Conservation (phyloP, 2,888 invertebrate species). For the Coenonympha glycerion region DNA sequence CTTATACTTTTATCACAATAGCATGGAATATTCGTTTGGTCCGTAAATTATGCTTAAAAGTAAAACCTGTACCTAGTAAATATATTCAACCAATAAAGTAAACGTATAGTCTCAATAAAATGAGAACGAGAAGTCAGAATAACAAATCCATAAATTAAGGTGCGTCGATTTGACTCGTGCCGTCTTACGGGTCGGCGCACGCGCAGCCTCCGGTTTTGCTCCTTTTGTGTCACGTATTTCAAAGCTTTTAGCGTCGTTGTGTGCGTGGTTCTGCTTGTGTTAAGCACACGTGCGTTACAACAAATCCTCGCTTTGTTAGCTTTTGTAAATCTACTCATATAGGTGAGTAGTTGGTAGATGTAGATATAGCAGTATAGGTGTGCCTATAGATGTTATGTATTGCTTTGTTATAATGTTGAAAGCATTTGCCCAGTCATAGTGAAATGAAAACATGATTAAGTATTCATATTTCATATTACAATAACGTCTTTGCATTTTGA, state of each 20-base stretch:
- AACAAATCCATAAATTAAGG: constrained; percentile 2
- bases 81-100: not conserved
- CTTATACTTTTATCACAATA: too few species aligned
- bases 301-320: constrained; percentile 12
- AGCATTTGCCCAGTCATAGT: not conserved
- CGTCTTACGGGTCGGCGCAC: constrained; percentile 68
- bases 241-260: constrained; percentile 47
- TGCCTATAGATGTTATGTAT: not conserved
- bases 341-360: too few species aligned
- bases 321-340: not conserved
- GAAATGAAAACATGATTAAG: constrained; percentile 2
- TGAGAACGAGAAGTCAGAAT: not conserved
- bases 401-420: not conserved
- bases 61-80: not conserved
- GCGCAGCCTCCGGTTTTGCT: constrained; percentile 71
- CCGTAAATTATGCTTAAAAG: too few species aligned
- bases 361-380: not conserved
- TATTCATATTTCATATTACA: not conserved
- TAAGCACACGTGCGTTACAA: constrained; percentile 43
- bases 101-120: not conserved
- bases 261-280: constrained; percentile 27
- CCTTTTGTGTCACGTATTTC: constrained; percentile 67
- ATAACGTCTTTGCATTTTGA: not conserved
- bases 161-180: constrained; percentile 63
- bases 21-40: too few species aligned